phyloP scores from a whole-genome alignment of 2,888 invertebrate species.

The Epinotia ramella region DNA sequence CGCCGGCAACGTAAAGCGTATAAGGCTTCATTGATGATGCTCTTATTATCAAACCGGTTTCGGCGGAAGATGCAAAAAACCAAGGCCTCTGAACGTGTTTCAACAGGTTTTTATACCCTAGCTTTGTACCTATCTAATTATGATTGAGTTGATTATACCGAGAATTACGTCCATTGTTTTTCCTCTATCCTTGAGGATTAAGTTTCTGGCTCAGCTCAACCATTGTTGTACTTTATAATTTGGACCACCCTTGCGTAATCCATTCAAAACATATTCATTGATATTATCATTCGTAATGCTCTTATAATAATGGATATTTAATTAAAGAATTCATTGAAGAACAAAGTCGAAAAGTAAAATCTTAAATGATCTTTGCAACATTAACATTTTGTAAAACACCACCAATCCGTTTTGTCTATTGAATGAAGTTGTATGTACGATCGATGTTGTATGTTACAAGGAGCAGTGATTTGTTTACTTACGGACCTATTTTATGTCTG shows the following conservation, averaged over 20 bases:
- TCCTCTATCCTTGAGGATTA: slow-evolving; percentile 43
- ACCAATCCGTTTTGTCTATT: background rate
- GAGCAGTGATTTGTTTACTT: background rate
- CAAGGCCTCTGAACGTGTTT: slow-evolving; percentile 48
- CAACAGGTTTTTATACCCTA: slow-evolving; percentile 49
- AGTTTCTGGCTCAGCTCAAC: slow-evolving; percentile 23
- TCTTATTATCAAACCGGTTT: slow-evolving; percentile 62
- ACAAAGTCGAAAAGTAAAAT: background rate
- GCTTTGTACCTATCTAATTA: slow-evolving; percentile 29
- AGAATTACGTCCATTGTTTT: slow-evolving; percentile 35
- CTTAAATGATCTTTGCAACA: background rate
- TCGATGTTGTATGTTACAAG: background rate
- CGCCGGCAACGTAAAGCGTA: slow-evolving; percentile 43
- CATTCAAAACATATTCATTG: slow-evolving; percentile 15
- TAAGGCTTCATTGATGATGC: slow-evolving; percentile 52
- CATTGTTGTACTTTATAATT: slow-evolving; percentile 35
- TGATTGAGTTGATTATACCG: slow-evolving; percentile 17
- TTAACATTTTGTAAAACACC: background rate
- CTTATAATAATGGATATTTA: slow-evolving; percentile 15
- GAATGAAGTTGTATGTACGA: background rate
- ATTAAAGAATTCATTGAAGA: slow-evolving; percentile 24
- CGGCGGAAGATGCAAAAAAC: slow-evolving; percentile 67
- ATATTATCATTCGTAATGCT: slow-evolving; percentile 29
- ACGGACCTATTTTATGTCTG: slow-evolving; percentile 6
- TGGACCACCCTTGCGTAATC: slow-evolving; percentile 43